Evolutionary conservation across 2,113 vertebrate genomes (phyloP).

Genomic region (Micromys minutus): DNA sequence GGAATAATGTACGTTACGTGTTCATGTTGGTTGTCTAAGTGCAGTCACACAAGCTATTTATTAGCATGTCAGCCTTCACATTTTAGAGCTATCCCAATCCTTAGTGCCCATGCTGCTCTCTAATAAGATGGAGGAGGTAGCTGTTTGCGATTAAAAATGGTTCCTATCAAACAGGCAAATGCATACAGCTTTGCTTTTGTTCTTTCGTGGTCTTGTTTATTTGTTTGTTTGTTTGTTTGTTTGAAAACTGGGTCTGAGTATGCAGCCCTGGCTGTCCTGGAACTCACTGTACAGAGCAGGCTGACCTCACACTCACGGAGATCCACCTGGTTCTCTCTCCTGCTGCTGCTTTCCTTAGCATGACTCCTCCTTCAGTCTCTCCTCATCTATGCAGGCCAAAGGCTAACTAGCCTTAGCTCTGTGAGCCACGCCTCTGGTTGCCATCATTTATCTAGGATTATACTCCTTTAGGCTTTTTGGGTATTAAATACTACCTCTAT

Average conservation of each 20-base stretch:
- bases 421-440: background rate
- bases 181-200: background rate
- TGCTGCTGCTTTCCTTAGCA: background rate
- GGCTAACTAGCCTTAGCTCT: background rate
- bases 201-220: too few relatives aligned
- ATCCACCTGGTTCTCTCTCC: background rate
- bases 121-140: constrained; percentile 79
- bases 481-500: background rate
- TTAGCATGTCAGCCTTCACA: constrained; percentile 61
- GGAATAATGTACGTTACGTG: background rate
- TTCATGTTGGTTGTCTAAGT: constrained; percentile 71
- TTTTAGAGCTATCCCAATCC: constrained; percentile 67
- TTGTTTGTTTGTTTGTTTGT: background rate
- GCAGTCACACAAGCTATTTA: constrained; percentile 50
- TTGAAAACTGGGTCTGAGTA: background rate
- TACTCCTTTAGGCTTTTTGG: background rate
- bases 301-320: background rate
- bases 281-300: background rate
- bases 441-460: background rate
- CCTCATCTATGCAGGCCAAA: background rate
- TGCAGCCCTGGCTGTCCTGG: background rate
- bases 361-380: background rate
- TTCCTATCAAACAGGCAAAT: constrained; percentile 53
- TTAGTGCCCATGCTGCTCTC: constrained; percentile 79
- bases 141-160: constrained; percentile 73